Evolutionary conservation across 1,140 invertebrate species (phyloP).

Genomic region (Nasonia vitripennis): DNA sequence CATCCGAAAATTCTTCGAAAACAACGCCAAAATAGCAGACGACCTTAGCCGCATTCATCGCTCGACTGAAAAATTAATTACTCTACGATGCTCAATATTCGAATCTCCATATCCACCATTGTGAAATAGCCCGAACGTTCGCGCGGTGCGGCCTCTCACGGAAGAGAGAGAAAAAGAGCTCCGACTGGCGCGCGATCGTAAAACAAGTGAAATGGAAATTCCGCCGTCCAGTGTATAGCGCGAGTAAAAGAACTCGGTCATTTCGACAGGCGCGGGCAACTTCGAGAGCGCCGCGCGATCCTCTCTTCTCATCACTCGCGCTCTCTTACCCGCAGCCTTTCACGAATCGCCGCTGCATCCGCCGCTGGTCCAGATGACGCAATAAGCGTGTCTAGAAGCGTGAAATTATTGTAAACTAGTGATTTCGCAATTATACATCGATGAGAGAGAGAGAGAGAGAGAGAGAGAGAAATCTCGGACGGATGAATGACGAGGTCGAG

Average conservation of each 20-base stretch:
- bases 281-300: neutral
- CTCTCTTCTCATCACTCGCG: neutral
- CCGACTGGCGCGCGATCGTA: neutral
- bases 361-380: neutral
- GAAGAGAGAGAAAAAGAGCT: neutral
- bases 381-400: neutral
- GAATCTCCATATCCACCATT: neutral
- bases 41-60: neutral
- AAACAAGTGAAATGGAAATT: slow-evolving; percentile 20
- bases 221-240: neutral
- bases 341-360: neutral
- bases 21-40: neutral
- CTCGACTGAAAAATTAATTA: neutral
- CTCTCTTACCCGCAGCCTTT: neutral
- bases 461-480: too few relatives aligned
- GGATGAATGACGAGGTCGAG: neutral
- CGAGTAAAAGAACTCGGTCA: neutral
- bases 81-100: neutral
- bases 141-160: too few relatives aligned
- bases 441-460: too few relatives aligned
- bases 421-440: too few relatives aligned
- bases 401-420: neutral
- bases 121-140: neutral
- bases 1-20: too few relatives aligned
- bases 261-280: neutral